These are phyloP conservation scores for Litocranius walleri DNA, from an alignment of 2,113 vertebrate species.

Conservation along the genomic window DNA sequence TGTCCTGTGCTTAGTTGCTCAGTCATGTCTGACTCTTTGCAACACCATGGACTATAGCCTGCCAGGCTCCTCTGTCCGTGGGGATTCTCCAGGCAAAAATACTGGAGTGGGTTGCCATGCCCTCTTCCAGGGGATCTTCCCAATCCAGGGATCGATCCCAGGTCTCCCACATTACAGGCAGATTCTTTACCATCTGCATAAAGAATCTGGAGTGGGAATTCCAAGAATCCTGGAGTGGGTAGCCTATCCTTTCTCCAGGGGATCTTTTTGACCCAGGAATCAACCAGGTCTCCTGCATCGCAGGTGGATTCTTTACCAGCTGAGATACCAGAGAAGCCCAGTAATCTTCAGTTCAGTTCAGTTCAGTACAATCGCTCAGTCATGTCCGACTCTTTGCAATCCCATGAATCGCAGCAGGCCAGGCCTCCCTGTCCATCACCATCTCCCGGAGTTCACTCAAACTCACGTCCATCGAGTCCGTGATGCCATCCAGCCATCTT, in stretches of 20 bases:
- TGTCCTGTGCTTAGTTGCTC: not conserved
- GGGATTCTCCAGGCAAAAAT: not conserved
- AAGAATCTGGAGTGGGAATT: not conserved
- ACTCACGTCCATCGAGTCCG: too few relatives aligned
- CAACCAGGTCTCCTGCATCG: not conserved
- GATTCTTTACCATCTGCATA: not conserved
- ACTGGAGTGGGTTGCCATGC: not conserved
- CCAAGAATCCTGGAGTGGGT: not conserved
- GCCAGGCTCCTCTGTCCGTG: not conserved
- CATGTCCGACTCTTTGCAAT: fast-evolving
- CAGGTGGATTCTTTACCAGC: not conserved
- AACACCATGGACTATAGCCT: not conserved
- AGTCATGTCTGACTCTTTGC: not conserved
- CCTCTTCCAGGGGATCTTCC: not conserved
- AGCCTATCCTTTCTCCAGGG: not conserved
- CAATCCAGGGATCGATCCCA: not conserved
- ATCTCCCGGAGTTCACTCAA: too few relatives aligned
- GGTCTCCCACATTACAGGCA: not conserved
- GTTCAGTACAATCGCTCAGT: too few relatives aligned
- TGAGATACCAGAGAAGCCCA: not conserved
- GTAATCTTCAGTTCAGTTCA: too few relatives aligned
- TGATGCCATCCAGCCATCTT: too few relatives aligned
- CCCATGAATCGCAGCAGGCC: too few relatives aligned
- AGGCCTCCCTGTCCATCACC: too few relatives aligned
- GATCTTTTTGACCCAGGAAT: not conserved